Percentiles rank a stretch among this genome's conserved stretches.
These are phyloP conservation scores for Dasyurus viverrinus DNA, from an alignment of 2,113 vertebrate species.

Conservation along the genomic window DNA sequence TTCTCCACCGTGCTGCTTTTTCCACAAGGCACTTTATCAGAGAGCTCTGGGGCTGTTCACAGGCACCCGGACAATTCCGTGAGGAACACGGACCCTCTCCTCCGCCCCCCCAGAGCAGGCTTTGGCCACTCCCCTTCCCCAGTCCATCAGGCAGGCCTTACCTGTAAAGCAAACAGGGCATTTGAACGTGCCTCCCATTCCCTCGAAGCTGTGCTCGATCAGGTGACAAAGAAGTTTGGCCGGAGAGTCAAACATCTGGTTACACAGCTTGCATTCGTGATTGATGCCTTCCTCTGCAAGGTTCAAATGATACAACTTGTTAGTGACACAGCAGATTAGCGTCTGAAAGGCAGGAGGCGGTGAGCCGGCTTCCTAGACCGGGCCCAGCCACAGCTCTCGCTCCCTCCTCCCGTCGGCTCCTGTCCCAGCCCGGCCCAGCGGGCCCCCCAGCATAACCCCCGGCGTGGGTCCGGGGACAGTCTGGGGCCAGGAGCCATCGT, in stretches of 20 bases:
- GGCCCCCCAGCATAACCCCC: neutral
- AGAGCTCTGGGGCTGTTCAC: neutral
- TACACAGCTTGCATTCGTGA: slow-evolving; percentile 99
- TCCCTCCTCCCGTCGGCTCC: neutral
- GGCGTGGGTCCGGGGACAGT: neutral
- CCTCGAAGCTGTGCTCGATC: slow-evolving; percentile 99
- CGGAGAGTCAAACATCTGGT: slow-evolving; percentile 99
- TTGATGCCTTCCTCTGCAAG: slow-evolving; percentile 99
- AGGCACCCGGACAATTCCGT: neutral
- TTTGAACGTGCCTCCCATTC: slow-evolving; percentile 99
- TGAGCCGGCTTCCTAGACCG: neutral
- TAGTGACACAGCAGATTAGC: slow-evolving; percentile 83
- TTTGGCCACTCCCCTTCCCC: neutral
- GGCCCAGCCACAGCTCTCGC: fast-evolving
- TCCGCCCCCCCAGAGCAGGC: fast-evolving
- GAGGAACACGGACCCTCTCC: neutral
- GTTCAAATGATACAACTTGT: slow-evolving; percentile 86
- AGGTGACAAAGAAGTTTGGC: slow-evolving; percentile 99
- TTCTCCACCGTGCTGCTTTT: neutral
- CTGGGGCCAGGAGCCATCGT: neutral
- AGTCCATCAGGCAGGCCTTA: slow-evolving; percentile 80
- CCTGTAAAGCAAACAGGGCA: slow-evolving; percentile 99
- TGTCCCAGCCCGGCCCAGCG: neutral
- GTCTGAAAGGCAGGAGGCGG: slow-evolving; percentile 54
- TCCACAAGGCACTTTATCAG: neutral